A percentile compares a stretch with the other conserved stretches of the same genome.
phyloP scores from a whole-genome alignment of 2,888 invertebrate species.

The Iphiclides podalirius region DNA sequence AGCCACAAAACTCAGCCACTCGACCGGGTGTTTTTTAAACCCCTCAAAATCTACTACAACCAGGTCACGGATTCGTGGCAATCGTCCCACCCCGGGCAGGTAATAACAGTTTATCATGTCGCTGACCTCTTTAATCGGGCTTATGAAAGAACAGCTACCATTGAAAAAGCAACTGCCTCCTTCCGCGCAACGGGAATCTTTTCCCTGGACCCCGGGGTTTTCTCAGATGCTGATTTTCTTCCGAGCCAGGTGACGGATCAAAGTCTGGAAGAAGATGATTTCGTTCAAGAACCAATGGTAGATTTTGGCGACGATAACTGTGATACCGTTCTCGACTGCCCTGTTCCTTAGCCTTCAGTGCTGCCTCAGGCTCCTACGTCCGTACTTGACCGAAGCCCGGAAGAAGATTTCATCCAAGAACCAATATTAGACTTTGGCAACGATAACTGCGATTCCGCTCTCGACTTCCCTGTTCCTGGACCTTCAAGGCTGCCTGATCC shows the following conservation, averaged over 20 bases:
- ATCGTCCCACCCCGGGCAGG: slow-evolving; percentile 8
- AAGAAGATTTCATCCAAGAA: slow-evolving; percentile 12
- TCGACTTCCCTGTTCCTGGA: slow-evolving; percentile 17
- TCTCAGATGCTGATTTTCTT: too few relatives aligned
- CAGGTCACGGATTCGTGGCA: slow-evolving; percentile 7
- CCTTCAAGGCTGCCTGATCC: slow-evolving; percentile 18
- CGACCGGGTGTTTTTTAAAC: not conserved
- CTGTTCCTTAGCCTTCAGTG: slow-evolving; percentile 8
- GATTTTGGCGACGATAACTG: too few relatives aligned
- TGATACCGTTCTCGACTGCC: not conserved
- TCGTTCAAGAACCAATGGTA: too few relatives aligned
- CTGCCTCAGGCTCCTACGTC: slow-evolving; percentile 8
- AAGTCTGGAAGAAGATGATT: too few relatives aligned
- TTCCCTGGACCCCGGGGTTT: slow-evolving; percentile 2
- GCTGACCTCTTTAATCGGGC: slow-evolving; percentile 11
- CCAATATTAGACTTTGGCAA: slow-evolving; percentile 11
- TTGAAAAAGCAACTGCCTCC: slow-evolving; percentile 13
- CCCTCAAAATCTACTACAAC: not conserved
- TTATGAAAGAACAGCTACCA: slow-evolving; percentile 15
- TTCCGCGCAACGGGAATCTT: slow-evolving; percentile 11
- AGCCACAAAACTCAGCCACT: slow-evolving; percentile 17
- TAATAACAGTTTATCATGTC: slow-evolving; percentile 10
- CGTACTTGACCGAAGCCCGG: slow-evolving; percentile 11
- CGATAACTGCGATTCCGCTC: slow-evolving; percentile 7
- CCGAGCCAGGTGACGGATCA: too few relatives aligned